These are phyloP conservation scores for Spea multiplicata DNA, from an alignment of 2,113 vertebrate genomes.

Conservation along the genomic window DNA sequence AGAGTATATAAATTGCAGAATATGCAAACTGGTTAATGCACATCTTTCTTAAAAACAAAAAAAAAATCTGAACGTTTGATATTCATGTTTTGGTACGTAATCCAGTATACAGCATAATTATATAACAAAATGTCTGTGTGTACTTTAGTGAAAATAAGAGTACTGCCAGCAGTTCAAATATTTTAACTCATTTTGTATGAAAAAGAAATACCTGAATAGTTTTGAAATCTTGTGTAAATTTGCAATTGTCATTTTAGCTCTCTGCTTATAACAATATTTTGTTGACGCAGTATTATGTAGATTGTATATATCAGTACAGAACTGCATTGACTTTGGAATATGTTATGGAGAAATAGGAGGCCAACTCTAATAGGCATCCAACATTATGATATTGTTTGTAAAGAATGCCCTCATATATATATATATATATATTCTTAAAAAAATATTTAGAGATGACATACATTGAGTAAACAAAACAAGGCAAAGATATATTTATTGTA, in stretches of 20 bases:
- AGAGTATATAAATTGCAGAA: slow-evolving; percentile 68
- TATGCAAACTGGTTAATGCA: slow-evolving; percentile 66
- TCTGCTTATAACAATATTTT: slow-evolving; percentile 71
- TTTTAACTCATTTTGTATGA: slow-evolving; percentile 78
- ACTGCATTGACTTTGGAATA: slow-evolving; percentile 63
- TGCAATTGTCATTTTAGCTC: slow-evolving; percentile 73
- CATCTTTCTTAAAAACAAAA: slow-evolving; percentile 65
- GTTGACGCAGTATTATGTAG: slow-evolving; percentile 71
- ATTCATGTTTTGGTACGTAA: slow-evolving; percentile 71
- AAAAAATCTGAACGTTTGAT: slow-evolving; percentile 72
- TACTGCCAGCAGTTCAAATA: slow-evolving; percentile 73
- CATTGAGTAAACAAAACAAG: slow-evolving; percentile 11
- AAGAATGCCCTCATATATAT: slow-evolving; percentile 14
- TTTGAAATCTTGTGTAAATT: slow-evolving; percentile 77
- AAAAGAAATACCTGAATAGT: slow-evolving; percentile 73
- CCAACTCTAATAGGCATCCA: not conserved
- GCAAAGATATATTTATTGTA: slow-evolving; percentile 11
- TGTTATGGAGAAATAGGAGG: not conserved
- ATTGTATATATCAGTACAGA: slow-evolving; percentile 67
- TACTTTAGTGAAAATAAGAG: slow-evolving; percentile 73
- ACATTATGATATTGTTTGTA: slow-evolving; percentile 22
- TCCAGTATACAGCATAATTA: slow-evolving; percentile 63
- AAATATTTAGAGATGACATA: slow-evolving; percentile 1
- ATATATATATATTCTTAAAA: not conserved
- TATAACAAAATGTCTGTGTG: slow-evolving; percentile 72